A percentile compares a stretch with the other conserved stretches of the same genome.
Conservation (phyloP, 2,888 invertebrate species). For the Resseliella maxima region DNA sequence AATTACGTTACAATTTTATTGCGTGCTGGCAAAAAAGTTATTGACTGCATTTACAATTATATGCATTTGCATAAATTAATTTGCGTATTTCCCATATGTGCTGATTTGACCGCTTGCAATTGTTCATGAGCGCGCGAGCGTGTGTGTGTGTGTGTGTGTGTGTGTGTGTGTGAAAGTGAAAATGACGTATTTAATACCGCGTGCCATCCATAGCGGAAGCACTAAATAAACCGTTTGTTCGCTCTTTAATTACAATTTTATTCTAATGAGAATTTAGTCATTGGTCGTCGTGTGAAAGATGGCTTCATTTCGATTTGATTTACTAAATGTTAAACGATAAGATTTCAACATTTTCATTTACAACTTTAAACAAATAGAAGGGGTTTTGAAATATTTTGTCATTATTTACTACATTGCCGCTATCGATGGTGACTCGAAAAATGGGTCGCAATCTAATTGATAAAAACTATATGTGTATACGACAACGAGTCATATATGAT, state of each 20-base stretch:
- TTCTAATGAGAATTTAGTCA: slow-evolving; percentile 13
- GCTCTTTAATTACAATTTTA: slow-evolving; percentile 9
- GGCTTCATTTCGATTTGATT: too few relatives aligned
- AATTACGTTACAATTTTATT: too few relatives aligned
- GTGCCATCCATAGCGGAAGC: neutral
- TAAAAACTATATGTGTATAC: too few relatives aligned
- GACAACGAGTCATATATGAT: too few relatives aligned
- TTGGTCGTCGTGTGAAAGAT: too few relatives aligned
- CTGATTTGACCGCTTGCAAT: too few relatives aligned
- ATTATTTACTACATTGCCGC: neutral
- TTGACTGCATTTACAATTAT: slow-evolving; percentile 24
- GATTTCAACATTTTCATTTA: too few relatives aligned
- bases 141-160: too few relatives aligned
- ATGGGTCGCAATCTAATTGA: neutral
- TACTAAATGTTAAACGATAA: too few relatives aligned
- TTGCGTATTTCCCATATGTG: neutral
- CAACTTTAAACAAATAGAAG: too few relatives aligned
- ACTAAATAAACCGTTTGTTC: neutral
- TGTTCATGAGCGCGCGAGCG: too few relatives aligned
- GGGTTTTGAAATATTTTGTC: neutral
- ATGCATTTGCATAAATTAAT: slow-evolving; percentile 37
- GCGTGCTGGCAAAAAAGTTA: neutral
- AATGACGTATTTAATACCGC: neutral
- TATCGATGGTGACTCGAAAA: neutral
- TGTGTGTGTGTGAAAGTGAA: slow-evolving; percentile 35